These are phyloP conservation scores for Lampris incognitus DNA, from an alignment of 2,113 vertebrate genomes.

Conservation along the genomic window DNA sequence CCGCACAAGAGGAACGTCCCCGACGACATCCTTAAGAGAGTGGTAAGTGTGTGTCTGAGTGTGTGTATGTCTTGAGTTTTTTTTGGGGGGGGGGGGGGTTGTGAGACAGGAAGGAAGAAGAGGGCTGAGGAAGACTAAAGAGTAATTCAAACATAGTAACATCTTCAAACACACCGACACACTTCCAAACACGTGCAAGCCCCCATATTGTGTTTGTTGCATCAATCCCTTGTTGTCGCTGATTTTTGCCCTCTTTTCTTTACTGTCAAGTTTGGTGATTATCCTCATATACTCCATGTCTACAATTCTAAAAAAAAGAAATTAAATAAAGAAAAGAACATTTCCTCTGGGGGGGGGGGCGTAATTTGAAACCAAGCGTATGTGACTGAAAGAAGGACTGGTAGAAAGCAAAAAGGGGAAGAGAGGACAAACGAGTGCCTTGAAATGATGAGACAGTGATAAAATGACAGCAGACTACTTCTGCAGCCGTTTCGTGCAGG, in stretches of 20 bases:
- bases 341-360: too few species aligned
- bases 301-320: too few species aligned
- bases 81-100: too few species aligned
- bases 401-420: neutral
- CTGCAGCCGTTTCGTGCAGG: neutral
- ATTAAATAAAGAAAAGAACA: too few species aligned
- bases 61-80: too few species aligned
- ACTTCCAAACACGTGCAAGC: too few species aligned
- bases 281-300: too few species aligned
- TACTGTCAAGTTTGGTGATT: too few species aligned
- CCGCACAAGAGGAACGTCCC: slow-evolving; percentile 86
- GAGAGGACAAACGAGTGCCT: neutral
- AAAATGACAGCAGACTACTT: neutral
- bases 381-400: neutral
- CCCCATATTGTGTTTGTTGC: too few species aligned
- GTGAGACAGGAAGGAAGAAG: neutral
- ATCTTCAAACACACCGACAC: too few species aligned
- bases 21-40: slow-evolving; percentile 82
- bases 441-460: neutral
- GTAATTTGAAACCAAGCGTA: neutral
- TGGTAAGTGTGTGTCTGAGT: slow-evolving; percentile 81
- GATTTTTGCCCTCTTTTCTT: too few species aligned
- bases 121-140: neutral
- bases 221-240: too few species aligned
- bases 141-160: neutral